phyloP scores from a whole-genome alignment of 23 tunicate genomes.

The Phallusia fumigata region DNA sequence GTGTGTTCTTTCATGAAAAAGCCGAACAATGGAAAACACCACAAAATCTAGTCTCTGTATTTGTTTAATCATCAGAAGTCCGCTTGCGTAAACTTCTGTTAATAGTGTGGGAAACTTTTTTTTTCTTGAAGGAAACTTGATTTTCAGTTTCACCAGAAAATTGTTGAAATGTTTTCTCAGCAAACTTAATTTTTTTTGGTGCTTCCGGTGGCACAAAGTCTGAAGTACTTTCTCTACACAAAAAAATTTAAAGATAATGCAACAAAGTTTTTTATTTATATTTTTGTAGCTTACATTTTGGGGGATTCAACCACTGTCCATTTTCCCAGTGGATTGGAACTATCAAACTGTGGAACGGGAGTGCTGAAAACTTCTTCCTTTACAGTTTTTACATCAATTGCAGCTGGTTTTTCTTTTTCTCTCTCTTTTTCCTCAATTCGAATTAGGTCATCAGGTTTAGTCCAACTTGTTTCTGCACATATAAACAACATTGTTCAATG shows the following conservation, averaged over 20 bases:
- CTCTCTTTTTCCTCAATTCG: no score
- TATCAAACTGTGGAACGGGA: not conserved
- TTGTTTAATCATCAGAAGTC: not conserved
- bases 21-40: no score
- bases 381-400: no score
- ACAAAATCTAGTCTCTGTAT: no score
- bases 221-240: not conserved
- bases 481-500: no score
- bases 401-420: no score
- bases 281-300: not conserved
- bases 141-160: not conserved
- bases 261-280: no score
- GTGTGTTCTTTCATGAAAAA: no score
- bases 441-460: no score
- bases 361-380: not conserved
- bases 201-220: not conserved
- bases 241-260: no score
- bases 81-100: not conserved
- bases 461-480: no score
- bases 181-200: not conserved
- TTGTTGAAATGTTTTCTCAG: not conserved
- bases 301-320: not conserved
- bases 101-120: not conserved
- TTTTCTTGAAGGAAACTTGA: conserved; percentile 1
- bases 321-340: not conserved